These are phyloP conservation scores for Garrulus glandarius DNA, from an alignment of 2,797 vertebrate species.

Conservation along the genomic window DNA sequence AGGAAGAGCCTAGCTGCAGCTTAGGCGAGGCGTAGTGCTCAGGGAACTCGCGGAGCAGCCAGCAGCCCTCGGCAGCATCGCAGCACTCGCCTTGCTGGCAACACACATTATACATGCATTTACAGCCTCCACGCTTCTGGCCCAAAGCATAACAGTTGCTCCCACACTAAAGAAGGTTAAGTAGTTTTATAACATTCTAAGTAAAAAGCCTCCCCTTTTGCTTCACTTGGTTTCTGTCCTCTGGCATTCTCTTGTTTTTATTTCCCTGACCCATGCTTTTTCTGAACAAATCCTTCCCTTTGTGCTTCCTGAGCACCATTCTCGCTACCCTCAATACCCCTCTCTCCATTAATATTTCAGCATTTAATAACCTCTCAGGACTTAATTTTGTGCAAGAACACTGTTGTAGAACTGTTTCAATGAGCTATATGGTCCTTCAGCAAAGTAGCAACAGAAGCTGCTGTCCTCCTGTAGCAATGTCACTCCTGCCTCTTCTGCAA, in stretches of 20 bases:
- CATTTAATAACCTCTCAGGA: neutral
- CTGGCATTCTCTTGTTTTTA: neutral
- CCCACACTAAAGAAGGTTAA: neutral
- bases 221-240: neutral
- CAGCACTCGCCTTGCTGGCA: rapidly evolving
- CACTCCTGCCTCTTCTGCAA: neutral
- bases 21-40: rapidly evolving
- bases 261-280: neutral
- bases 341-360: neutral
- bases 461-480: neutral
- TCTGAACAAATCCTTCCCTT: neutral
- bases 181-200: neutral
- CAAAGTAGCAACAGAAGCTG: neutral
- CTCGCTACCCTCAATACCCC: neutral
- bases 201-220: neutral
- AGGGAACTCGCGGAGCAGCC: rapidly evolving
- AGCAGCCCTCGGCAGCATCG: neutral
- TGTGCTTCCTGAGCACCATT: neutral
- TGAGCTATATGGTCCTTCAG: neutral
- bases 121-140: rapidly evolving
- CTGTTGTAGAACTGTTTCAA: neutral
- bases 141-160: neutral
- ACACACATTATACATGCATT: rapidly evolving
- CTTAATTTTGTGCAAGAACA: neutral
- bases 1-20: neutral